Percentiles rank a stretch among this genome's conserved stretches.
Conservation (phyloP, 2,888 invertebrate genomes). For the Rhagonycha lutea region DNA sequence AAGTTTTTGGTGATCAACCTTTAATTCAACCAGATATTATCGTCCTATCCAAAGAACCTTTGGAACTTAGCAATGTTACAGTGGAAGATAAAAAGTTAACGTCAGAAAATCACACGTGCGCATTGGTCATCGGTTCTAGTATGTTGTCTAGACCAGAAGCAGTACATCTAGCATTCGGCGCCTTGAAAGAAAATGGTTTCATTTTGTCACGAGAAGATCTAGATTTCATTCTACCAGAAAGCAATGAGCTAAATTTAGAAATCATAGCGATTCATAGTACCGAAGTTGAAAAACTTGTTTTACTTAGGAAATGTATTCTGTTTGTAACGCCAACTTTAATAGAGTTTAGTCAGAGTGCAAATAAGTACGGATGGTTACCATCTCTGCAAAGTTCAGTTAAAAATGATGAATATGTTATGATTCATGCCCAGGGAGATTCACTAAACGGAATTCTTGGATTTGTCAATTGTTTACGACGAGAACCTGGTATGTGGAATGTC, state of each 20-base stretch:
- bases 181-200: conserved; percentile 12
- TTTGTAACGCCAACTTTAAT: conserved; percentile 58
- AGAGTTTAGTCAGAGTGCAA: conserved; percentile 53
- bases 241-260: conserved; percentile 52
- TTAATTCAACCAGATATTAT: conserved; percentile 69
- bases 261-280: conserved; percentile 58
- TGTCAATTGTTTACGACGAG: conserved; percentile 82
- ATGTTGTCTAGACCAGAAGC: conserved; percentile 59
- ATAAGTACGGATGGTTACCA: conserved; percentile 60
- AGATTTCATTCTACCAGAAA: background rate
- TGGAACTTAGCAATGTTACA: conserved; percentile 59
- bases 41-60: conserved; percentile 59
- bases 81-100: conserved; percentile 66
- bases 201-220: conserved; percentile 11
- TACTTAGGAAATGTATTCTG: conserved; percentile 59
- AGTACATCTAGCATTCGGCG: conserved; percentile 5
- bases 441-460: conserved; percentile 85
- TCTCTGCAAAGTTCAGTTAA: conserved; percentile 49
- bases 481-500: conserved; percentile 63
- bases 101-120: conserved; percentile 39
- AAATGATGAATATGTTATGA: conserved; percentile 57
- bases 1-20: conserved; percentile 69
- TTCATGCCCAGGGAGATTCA: conserved; percentile 65
- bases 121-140: conserved; percentile 45
- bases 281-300: conserved; percentile 59